Evolutionary conservation across 2,113 vertebrate species (phyloP), one percentile per base, ranked within the genome.

Genomic region (Corythaeola cristata): DNA sequence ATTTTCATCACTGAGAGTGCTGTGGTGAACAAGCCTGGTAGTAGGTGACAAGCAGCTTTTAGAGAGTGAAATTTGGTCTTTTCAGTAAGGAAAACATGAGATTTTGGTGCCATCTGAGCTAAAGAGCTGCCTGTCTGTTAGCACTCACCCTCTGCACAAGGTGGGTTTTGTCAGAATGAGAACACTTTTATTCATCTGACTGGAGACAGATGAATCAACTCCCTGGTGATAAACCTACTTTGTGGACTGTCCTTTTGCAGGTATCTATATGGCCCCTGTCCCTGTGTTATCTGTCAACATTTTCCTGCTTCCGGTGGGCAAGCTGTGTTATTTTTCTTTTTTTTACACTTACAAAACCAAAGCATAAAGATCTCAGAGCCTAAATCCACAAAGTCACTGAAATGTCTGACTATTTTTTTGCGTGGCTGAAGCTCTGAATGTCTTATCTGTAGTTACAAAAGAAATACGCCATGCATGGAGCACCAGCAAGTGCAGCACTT

Each of bases 161-260:
- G 33, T 71, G 39, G 64, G 12, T 63, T 86, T 84, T 87, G 50
- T 85, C 49, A 49, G 44, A 76, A 35, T 41, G 47, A 90, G 56
- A 77, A 66, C 27, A 59, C 41, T 79, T 76, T 60, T 71, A 67
- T 55, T 93, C 67, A 45, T 45, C 67, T 69, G 59, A 41, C 79
- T 87, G 79, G 63, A 84, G 77, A 79, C 85, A 89, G 68, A 94
- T 21, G 82, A 91, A 82, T 80, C 88, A 91, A 44, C 35, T 66
- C 66, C 53, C 85, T 28, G 19, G 18, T 69, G 84, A 87, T 64
- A 94, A 93, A 85, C 28, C 56, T 67, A 16, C n/a, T 47, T 27
- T 24, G 19, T 64, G 50, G 39, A 30, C 30, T 78, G 41, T 85
- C 66, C 74, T 58, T 58, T 67, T 88, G 35, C 56, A 73, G 27